Evolutionary conservation across 2,113 vertebrate genomes (phyloP), one percentile per base, ranked within the genome.

Genomic region (Brachyistius frenatus): DNA sequence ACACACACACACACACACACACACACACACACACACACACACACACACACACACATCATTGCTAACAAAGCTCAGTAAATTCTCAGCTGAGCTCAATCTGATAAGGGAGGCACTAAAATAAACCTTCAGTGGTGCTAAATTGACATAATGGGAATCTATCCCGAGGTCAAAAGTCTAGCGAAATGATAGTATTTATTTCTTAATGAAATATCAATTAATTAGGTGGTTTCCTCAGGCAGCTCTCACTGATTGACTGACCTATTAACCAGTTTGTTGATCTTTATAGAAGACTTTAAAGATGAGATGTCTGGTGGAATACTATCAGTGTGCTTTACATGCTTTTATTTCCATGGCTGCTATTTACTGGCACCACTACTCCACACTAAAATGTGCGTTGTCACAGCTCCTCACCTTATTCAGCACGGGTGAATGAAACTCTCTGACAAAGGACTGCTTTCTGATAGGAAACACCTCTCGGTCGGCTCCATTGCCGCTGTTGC

Each of bases 191-290:
- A 87, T 81, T 86, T 85, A 63, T 85, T 78, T 85, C 73, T 54
- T 83, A 62, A 85, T 83, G 49, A 86, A 67, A 80, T 58, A 89
- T 69, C 73, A 75, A 80, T 84, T 85, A 85, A 85, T 85, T 83
- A 84, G 76, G 32, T 9, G 53, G 66, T 37, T 44, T 83, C 81
- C 81, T 66, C 64, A 1, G 81, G 76, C 85, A 16, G 63, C 74
- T n/a, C 3, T 5, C 23, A 1, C 83, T 76, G 36, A 87, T 72
- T 83, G 37, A 56, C 58, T 85, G 85, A 89, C 61, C 84, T 81
- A 66, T 60, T 80, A 80, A 77, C 39, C 36, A 73, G 7, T 50
- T 39, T 68, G 54, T 32, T 72, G 69, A 75, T 68, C 66, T 81
- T 36, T 68, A 62, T 46, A 57, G 62, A 32, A 39, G 37, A 62